These are phyloP conservation scores for Cephalotes varians DNA, from an alignment of 2,888 invertebrate genomes.

Conservation along the genomic window DNA sequence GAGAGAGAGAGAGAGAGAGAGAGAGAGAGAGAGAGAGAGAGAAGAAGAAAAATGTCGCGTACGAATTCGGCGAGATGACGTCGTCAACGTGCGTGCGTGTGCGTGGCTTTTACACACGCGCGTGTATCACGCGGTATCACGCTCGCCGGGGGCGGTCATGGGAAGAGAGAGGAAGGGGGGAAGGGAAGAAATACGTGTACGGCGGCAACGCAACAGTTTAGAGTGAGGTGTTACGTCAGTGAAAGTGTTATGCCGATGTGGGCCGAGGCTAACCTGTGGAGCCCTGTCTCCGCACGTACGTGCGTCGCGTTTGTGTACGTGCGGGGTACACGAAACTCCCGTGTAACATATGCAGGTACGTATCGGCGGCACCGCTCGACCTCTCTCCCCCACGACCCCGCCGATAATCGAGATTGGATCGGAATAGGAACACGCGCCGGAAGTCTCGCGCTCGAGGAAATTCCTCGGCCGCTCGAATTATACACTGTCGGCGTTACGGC, in stretches of 20 bases:
- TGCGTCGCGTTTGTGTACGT: conserved; percentile 51
- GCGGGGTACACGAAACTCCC: conserved; percentile 67
- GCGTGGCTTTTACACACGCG: neutral
- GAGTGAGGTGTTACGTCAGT: conserved; percentile 86
- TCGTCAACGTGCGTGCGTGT: neutral
- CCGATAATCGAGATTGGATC: conserved; percentile 69
- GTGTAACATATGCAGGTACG: conserved; percentile 50
- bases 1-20: neutral
- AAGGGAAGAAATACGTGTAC: conserved; percentile 71
- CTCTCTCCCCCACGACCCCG: neutral
- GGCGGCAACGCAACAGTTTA: conserved; percentile 84
- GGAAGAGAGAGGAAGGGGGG: conserved; percentile 45
- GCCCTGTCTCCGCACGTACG: conserved; percentile 82
- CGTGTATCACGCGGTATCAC: conserved; percentile 21
- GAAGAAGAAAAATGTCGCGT: neutral
- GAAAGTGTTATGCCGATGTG: conserved; percentile 86
- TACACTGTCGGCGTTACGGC: neutral
- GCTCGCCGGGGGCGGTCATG: conserved; percentile 27
- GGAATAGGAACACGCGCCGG: conserved; percentile 75
- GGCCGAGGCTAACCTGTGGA: conserved; percentile 86
- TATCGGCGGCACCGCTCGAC: conserved; percentile 14
- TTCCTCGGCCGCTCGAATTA: conserved; percentile 42
- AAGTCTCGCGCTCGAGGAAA: conserved; percentile 66
- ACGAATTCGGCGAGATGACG: conserved; percentile 35
- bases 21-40: neutral